phyloP scores from a whole-genome alignment of 2,113 vertebrate species.

The Pelecanus crispus region DNA sequence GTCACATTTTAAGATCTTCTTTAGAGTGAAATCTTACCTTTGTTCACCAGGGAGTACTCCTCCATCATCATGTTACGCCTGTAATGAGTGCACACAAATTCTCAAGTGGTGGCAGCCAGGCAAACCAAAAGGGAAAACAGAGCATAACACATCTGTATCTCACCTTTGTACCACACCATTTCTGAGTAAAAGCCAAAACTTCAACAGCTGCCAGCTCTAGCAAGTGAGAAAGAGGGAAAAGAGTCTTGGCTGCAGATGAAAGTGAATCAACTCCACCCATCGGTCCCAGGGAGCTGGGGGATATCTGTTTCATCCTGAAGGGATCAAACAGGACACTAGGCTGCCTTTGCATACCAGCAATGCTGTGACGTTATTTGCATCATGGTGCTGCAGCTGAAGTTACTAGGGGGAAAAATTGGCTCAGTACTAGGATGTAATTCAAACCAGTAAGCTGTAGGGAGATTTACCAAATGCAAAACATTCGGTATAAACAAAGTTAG shows the following conservation, averaged over 20 bases:
- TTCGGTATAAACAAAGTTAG: not conserved
- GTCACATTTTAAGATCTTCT: not conserved
- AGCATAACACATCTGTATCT: not conserved
- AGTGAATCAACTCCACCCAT: not conserved
- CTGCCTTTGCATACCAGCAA: not conserved
- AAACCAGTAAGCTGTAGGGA: not conserved
- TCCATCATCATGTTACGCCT: not conserved
- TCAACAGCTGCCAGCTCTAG: not conserved
- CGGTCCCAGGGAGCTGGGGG: not conserved
- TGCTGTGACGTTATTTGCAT: not conserved
- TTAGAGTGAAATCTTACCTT: not conserved
- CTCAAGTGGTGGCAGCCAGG: not conserved
- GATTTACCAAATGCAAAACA: not conserved
- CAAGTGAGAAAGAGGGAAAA: not conserved
- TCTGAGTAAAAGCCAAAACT: not conserved
- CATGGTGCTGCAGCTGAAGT: not conserved
- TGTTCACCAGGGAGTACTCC: not conserved
- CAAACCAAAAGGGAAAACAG: not conserved
- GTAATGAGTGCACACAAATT: not conserved
- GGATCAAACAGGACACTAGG: not conserved
- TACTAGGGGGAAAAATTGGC: not conserved
- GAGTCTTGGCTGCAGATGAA: not conserved
- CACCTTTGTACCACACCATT: not conserved
- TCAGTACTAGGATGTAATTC: not conserved
- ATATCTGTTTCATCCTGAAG: not conserved